A percentile compares a stretch with the other conserved stretches of the same genome.
phyloP scores from a whole-genome alignment of 2,797 vertebrate species.

The Molossus molossus region DNA sequence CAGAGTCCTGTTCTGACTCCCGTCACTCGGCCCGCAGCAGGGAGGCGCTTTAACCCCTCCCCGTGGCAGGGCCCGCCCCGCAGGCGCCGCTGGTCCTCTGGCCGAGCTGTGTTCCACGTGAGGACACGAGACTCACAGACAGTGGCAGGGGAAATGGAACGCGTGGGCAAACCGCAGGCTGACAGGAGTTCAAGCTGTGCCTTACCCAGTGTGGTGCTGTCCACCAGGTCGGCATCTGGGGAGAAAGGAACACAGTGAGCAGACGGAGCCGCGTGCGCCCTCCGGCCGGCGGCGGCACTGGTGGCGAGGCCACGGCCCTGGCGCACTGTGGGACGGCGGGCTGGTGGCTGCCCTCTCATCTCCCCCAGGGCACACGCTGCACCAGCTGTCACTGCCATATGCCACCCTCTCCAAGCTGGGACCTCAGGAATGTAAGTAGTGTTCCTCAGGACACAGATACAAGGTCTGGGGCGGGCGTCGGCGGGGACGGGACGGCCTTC shows the following conservation, averaged over 20 bases:
- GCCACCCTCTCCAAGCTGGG: background rate
- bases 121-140: background rate
- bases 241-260: constrained; percentile 37
- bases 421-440: fast-evolving
- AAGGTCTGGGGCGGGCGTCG: background rate
- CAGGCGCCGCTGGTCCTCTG: background rate
- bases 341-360: background rate
- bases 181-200: background rate
- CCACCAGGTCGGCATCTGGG: constrained; percentile 87
- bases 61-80: fast-evolving
- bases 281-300: fast-evolving
- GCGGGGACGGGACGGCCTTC: fast-evolving
- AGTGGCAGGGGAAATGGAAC: fast-evolving
- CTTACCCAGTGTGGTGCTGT: constrained; percentile 89
- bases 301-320: background rate
- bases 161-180: background rate
- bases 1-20: too few relatives aligned
- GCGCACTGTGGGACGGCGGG: fast-evolving
- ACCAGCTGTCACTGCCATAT: background rate
- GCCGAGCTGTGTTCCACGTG: fast-evolving
- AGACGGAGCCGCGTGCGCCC: fast-evolving
- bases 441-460: background rate
- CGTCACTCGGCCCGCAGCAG: too few relatives aligned
- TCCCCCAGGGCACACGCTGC: fast-evolving
- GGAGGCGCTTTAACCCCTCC: fast-evolving